phyloP scores from a whole-genome alignment of 2,888 invertebrate species.

The Drosophila ustulata region DNA sequence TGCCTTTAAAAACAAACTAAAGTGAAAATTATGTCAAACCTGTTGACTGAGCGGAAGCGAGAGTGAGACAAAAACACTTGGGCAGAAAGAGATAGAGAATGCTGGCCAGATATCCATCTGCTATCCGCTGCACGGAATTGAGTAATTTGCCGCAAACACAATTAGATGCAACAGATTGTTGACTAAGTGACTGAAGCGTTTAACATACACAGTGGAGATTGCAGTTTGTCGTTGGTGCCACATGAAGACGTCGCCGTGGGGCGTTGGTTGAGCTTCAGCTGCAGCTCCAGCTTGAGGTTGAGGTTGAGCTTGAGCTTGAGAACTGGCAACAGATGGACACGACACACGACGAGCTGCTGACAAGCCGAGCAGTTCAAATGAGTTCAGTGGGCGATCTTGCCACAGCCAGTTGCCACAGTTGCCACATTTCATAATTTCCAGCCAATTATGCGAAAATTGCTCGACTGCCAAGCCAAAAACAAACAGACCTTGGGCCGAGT shows the following conservation, averaged over 20 bases:
- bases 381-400: conserved; percentile 49
- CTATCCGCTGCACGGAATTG: conserved; percentile 59
- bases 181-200: conserved; percentile 76
- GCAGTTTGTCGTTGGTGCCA: conserved; percentile 44
- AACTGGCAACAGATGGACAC: conserved; percentile 34
- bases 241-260: conserved; percentile 42
- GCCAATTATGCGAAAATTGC: conserved; percentile 73
- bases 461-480: conserved; percentile 48
- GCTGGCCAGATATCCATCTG: conserved; percentile 33
- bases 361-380: conserved; percentile 53
- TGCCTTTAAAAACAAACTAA: conserved; percentile 75
- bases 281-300: too few species aligned
- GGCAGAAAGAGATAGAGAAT: not conserved
- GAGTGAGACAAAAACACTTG: not conserved
- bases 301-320: not conserved
- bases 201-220: conserved; percentile 37
- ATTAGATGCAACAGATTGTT: conserved; percentile 80
- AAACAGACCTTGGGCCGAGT: conserved; percentile 76
- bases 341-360: conserved; percentile 44
- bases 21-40: conserved; percentile 79
- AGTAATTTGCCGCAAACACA: conserved; percentile 76
- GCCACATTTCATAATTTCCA: conserved; percentile 68
- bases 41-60: conserved; percentile 45
- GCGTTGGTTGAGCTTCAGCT: conserved; percentile 11
- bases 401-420: conserved; percentile 16